Base-by-base conservation (phyloP, 2,113 vertebrate genomes). In the Catagonus wagneri region DNA sequence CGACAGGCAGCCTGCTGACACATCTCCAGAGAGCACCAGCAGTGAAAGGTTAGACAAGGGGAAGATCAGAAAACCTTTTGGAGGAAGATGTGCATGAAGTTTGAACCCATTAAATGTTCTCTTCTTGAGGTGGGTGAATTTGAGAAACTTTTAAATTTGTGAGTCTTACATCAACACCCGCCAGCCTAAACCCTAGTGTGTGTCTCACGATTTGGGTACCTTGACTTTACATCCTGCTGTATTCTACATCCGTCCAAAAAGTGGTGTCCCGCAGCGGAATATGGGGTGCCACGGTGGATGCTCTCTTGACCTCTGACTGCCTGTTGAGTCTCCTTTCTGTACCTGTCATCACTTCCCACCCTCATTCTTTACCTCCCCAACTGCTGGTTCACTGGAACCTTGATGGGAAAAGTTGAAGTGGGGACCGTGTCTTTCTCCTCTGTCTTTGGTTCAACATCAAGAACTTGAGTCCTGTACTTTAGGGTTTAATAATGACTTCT, bases 31-130 rank as follows among this genome's bases (percentile, higher is more conserved):
- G 60, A 80, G 71, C 7, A 39, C 6, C 16, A 36, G 6, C 13
- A 79, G 39, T 36, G 75, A 71, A 69, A 87, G 78, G n/a, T 58
- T 50, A 71, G 50, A 79, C 36, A 63, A 19, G 84, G 69, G 74
- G 54, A 74, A 86, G 71, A 75, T 78, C 23, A 54, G 23, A 87
- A 61, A 17, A 44, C 2, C 22, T 75, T 88, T 83, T 75, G 27
- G 52, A 83, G 4, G 52, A 97, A 93, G 69, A 83, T 69, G 74
- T 83, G 16, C 34, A 7, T 75, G 39, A 65, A 68, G 19, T 68
- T 91, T 86, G 7, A 86, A 65, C 85, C 65, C 6, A 10, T 66
- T 93, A 86, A 84, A 88, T 71, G n/a, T 58, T 81, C 32, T 71
- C 17, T 87, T 72, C 20, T 27, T 93, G 12, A 88, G 84, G 22